phyloP scores from a whole-genome alignment of 2,113 vertebrate species.

The Clarias magur region DNA sequence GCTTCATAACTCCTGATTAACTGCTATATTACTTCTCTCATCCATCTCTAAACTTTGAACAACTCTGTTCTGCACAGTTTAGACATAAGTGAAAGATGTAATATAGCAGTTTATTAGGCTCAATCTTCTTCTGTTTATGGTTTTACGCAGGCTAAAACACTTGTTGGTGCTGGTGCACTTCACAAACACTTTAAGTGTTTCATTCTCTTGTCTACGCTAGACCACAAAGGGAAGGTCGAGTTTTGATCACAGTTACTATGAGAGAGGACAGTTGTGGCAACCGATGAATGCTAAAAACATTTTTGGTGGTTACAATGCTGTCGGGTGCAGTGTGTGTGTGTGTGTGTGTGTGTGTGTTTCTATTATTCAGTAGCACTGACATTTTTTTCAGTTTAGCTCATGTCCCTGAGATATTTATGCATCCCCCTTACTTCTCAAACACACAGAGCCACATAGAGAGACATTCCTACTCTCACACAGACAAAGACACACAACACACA shows the following conservation, averaged over 20 bases:
- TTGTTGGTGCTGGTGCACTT: background rate
- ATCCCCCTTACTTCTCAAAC: background rate
- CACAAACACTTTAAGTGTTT: background rate
- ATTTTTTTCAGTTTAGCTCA: conserved; percentile 4
- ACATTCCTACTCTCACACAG: background rate
- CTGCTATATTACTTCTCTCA: too few relatives aligned
- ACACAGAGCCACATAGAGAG: background rate
- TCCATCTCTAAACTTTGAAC: background rate
- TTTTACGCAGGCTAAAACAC: conserved; percentile 27
- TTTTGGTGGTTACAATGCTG: conserved; percentile 26
- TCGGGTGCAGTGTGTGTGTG: background rate
- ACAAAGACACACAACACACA: background rate
- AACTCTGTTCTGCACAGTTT: conserved; percentile 1
- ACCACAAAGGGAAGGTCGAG: conserved; percentile 17
- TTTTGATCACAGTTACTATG: conserved; percentile 15
- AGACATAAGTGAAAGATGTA: conserved; percentile 12
- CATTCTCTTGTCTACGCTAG: conserved; percentile 5
- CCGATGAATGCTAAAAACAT: conserved; percentile 43
- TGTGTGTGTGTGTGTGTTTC: background rate
- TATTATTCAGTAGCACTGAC: background rate
- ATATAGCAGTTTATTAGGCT: conserved; percentile 29
- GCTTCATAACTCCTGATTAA: too few relatives aligned
- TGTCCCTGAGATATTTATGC: background rate
- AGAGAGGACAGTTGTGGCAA: conserved; percentile 19
- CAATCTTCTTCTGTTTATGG: conserved; percentile 20